Percentiles rank a stretch among this genome's conserved stretches.
Evolutionary conservation across 2,113 vertebrate species (phyloP).

Genomic region (Lophotis ruficrista): DNA sequence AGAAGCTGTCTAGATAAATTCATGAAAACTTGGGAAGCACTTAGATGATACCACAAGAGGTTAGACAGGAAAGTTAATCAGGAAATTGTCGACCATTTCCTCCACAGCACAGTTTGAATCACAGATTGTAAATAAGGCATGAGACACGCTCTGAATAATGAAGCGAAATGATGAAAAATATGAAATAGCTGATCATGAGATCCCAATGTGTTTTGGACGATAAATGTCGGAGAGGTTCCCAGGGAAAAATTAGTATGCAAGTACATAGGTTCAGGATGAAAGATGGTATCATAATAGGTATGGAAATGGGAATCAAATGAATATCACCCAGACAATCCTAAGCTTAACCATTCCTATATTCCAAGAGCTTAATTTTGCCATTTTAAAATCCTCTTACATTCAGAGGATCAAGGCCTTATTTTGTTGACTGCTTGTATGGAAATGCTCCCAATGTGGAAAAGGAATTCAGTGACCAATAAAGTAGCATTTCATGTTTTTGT

Average conservation of each 20-base stretch:
- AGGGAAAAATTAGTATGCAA: constrained; percentile 40
- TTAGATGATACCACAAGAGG: neutral
- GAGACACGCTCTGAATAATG: constrained; percentile 20
- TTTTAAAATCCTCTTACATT: constrained; percentile 49
- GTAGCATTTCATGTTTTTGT: neutral
- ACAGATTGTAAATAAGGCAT: neutral
- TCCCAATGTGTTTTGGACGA: constrained; percentile 28
- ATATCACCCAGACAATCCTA: constrained; percentile 24
- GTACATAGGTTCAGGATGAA: constrained; percentile 40
- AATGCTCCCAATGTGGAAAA: neutral
- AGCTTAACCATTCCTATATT: constrained; percentile 20
- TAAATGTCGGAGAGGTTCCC: constrained; percentile 40
- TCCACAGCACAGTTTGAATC: constrained; percentile 21
- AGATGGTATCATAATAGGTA: constrained; percentile 37
- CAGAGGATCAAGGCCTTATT: constrained; percentile 25
- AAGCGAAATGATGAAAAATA: constrained; percentile 32
- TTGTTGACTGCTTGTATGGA: constrained; percentile 24
- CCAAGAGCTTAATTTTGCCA: constrained; percentile 15
- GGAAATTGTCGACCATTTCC: constrained; percentile 47
- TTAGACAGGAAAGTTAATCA: constrained; percentile 40
- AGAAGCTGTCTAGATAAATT: constrained; percentile 39
- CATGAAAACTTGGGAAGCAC: constrained; percentile 12
- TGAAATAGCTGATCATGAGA: constrained; percentile 39
- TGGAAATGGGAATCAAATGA: constrained; percentile 43
- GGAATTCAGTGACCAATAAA: constrained; percentile 32